A percentile compares a stretch with the other conserved stretches of the same genome.
Evolutionary conservation across 2,888 invertebrate genomes (phyloP).

Genomic region (Neuroscelio doddi): DNA sequence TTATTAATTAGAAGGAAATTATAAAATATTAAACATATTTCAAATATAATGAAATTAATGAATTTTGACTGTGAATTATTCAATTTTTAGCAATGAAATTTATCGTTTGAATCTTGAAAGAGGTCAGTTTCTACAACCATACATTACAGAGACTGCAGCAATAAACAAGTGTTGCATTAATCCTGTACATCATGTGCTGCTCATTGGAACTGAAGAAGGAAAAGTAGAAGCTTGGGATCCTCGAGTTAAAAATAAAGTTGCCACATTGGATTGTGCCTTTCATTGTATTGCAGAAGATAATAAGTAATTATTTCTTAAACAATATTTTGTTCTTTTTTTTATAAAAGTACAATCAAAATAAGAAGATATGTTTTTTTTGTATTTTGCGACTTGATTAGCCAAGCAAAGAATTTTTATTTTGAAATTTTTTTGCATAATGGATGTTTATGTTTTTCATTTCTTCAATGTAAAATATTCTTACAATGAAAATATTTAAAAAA

Average conservation of each 20-base stretch:
- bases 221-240: slow-evolving; percentile 98
- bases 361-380: no score
- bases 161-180: slow-evolving; percentile 91
- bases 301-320: slow-evolving; percentile 70
- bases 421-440: no score
- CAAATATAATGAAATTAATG: no score
- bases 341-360: slow-evolving; percentile 18
- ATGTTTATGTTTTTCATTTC: no score
- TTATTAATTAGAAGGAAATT: no score
- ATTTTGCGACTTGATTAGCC: no score
- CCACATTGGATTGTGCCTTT: slow-evolving; percentile 87
- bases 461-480: no score
- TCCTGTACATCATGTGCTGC: slow-evolving; percentile 88
- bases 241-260: slow-evolving; percentile 83
- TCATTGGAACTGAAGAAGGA: slow-evolving; percentile 92
- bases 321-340: slow-evolving; percentile 19
- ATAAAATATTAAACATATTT: no score
- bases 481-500: no score
- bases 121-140: slow-evolving; percentile 93
- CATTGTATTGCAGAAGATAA: slow-evolving; percentile 75
- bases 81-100: slow-evolving; percentile 81
- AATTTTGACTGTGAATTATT: no score
- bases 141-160: slow-evolving; percentile 81
- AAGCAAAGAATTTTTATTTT: no score
- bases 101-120: slow-evolving; percentile 96